A percentile compares a stretch with the other conserved stretches of the same genome.
Evolutionary conservation across 2,888 invertebrate species (phyloP).

Genomic region (Taphrorychus bicolor): DNA sequence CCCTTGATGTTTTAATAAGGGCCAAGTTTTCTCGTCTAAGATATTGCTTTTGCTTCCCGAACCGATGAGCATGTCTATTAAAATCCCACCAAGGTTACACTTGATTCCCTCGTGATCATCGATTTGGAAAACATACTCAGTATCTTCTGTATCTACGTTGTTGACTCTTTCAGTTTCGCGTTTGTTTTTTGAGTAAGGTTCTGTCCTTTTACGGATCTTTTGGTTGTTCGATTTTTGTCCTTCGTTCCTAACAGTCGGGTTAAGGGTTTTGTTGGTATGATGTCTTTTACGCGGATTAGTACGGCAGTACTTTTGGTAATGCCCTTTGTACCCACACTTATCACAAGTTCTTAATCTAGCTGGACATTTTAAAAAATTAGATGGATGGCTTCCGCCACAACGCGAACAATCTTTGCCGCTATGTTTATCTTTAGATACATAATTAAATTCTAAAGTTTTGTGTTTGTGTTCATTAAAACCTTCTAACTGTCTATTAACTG

Average conservation of each 20-base stretch:
- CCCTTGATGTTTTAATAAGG: too few species aligned
- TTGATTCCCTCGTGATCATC: not conserved
- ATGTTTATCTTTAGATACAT: too few species aligned
- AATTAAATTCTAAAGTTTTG: too few species aligned
- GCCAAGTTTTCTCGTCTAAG: not conserved
- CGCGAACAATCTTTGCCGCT: too few species aligned
- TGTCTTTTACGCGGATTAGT: too few species aligned
- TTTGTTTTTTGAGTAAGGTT: not conserved
- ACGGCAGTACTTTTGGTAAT: not conserved
- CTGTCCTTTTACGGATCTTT: not conserved
- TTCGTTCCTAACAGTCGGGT: too few species aligned
- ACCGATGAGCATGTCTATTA: not conserved
- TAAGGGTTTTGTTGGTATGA: too few species aligned
- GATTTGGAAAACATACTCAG: not conserved
- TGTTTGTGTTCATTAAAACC: too few species aligned
- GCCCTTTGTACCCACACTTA: constrained; percentile 6
- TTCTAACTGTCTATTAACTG: too few species aligned
- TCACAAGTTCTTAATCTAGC: not conserved
- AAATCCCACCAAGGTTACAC: not conserved
- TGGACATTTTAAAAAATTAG: not conserved
- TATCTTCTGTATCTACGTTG: not conserved
- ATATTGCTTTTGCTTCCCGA: not conserved
- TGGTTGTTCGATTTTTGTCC: not conserved
- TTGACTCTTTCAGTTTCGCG: not conserved
- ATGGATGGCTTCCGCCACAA: not conserved